Evolutionary conservation across 2,113 vertebrate genomes (phyloP).

Genomic region (pig (Sus scrofa)): T2T-Sscrofa CM000829.6:70811001-70811500

Average conservation of each 20-base stretch:
- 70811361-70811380: not conserved
- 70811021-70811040: not conserved
- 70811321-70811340: not conserved
- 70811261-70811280: constrained; percentile 15
- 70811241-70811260: not conserved
- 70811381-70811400: not conserved
- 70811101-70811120: not conserved
- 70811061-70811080: not conserved
- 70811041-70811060: not conserved
- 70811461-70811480: not conserved
- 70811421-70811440: not conserved
- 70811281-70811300: not conserved
- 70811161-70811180: not conserved
- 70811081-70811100: not conserved
- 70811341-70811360: not conserved
- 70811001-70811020: not conserved
- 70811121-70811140: not conserved
- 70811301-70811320: not conserved
- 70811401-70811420: not conserved
- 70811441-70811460: not conserved
- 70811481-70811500: not conserved
- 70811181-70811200: not conserved
- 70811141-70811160: not conserved
- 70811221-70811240: constrained; percentile 20
- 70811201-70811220: not conserved